These are phyloP conservation scores for Gymnodraco acuticeps DNA, from an alignment of 2,797 vertebrate species.

Conservation along the genomic window DNA sequence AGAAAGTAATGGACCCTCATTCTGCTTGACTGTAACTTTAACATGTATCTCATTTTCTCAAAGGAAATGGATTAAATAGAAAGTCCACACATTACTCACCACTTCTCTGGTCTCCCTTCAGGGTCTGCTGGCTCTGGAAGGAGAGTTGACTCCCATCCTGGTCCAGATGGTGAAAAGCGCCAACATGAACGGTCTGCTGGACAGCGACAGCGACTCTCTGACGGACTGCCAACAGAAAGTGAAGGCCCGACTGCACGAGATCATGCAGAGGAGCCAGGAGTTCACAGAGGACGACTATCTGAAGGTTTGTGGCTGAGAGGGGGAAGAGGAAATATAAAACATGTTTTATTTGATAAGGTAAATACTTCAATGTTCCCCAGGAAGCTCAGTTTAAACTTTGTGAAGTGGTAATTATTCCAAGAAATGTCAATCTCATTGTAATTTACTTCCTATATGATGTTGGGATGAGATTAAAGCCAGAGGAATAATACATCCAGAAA, in stretches of 20 bases:
- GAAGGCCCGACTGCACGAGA: constrained; percentile 93
- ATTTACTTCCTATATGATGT: too few species aligned
- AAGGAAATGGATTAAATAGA: background rate
- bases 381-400: too few species aligned
- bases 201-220: constrained; percentile 94
- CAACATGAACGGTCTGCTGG: constrained; percentile 97
- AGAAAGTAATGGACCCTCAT: too few species aligned
- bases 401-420: too few species aligned
- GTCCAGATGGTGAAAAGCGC: constrained; percentile 99
- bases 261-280: constrained; percentile 92
- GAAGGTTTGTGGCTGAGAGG: constrained; percentile 47
- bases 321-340: background rate
- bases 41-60: background rate
- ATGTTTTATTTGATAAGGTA: background rate
- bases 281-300: constrained; percentile 89
- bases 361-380: too few species aligned
- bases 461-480: too few species aligned
- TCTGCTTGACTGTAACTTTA: background rate
- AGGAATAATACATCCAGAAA: too few species aligned
- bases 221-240: constrained; percentile 95
- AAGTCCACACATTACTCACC: background rate
- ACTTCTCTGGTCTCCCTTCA: constrained; percentile 60
- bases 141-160: constrained; percentile 95
- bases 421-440: too few species aligned
- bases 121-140: constrained; percentile 95